These are phyloP conservation scores for Philonicus albiceps DNA, from an alignment of 2,888 invertebrate genomes.

Conservation along the genomic window DNA sequence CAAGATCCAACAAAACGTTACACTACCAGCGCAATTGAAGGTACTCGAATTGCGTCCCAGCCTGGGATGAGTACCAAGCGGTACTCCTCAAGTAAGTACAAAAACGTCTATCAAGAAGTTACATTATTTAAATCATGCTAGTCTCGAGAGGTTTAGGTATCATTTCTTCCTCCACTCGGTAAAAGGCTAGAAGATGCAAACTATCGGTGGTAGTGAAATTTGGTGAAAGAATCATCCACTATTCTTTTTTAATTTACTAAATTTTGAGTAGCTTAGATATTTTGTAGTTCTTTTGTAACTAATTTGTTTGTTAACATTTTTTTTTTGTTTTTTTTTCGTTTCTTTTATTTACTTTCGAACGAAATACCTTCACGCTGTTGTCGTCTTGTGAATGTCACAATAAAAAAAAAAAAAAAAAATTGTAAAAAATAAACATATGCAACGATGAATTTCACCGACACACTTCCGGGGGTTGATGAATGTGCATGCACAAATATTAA, in stretches of 20 bases:
- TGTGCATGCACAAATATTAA: neutral
- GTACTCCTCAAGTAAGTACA: slow-evolving; percentile 47
- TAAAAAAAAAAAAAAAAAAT: neutral
- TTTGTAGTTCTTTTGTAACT: slow-evolving; percentile 18
- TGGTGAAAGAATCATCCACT: neutral
- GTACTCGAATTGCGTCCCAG: neutral
- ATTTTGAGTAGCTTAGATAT: neutral
- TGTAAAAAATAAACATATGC: neutral
- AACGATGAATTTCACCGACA: neutral
- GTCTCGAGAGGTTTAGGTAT: neutral
- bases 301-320: slow-evolving; percentile 15
- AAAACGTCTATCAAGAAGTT: neutral
- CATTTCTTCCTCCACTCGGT: neutral
- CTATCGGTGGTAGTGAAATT: neutral
- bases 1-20: slow-evolving; percentile 39
- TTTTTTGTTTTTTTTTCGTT: slow-evolving; percentile 15
- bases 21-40: slow-evolving; percentile 26
- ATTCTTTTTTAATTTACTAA: neutral
- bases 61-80: slow-evolving; percentile 32
- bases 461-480: neutral
- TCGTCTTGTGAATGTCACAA: neutral
- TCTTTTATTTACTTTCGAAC: slow-evolving; percentile 5
- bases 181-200: neutral
- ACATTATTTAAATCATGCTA: neutral
- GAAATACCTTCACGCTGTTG: neutral